phyloP scores from a whole-genome alignment of 2,113 vertebrate genomes.

The Centropristis striata region DNA sequence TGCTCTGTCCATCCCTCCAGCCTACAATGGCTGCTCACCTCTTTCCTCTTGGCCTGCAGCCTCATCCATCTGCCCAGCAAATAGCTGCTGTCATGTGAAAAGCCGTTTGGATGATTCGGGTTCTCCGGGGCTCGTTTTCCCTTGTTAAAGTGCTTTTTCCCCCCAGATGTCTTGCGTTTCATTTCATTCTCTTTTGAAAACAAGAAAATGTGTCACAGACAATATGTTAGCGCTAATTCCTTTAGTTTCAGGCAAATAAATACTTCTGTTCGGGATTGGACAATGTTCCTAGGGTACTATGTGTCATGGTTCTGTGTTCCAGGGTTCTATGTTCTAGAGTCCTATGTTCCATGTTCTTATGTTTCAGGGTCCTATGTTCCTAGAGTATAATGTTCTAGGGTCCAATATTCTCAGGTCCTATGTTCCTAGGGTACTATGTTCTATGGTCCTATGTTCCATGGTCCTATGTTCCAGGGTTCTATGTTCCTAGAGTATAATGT shows the following conservation, averaged over 20 bases:
- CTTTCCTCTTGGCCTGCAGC: conserved; percentile 46
- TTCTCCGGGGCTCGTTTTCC: neutral
- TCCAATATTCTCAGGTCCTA: too few relatives aligned
- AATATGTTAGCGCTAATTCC: neutral
- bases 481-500: too few relatives aligned
- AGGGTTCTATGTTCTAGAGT: too few relatives aligned
- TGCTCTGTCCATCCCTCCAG: conserved; percentile 39
- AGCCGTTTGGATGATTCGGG: conserved; percentile 25
- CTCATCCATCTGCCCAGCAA: conserved; percentile 52
- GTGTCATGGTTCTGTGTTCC: too few relatives aligned
- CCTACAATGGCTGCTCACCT: conserved; percentile 52
- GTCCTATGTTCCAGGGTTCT: too few relatives aligned
- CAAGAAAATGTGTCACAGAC: neutral
- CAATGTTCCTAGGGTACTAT: too few relatives aligned
- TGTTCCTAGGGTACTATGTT: too few relatives aligned
- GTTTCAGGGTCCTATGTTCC: too few relatives aligned
- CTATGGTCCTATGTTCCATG: too few relatives aligned
- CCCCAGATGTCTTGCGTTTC: neutral
- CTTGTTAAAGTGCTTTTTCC: neutral
- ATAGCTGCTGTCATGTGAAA: conserved; percentile 46
- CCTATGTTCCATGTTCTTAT: too few relatives aligned
- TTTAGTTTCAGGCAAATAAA: neutral
- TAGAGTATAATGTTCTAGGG: too few relatives aligned
- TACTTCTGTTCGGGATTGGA: neutral
- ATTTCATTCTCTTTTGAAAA: neutral